Evolutionary conservation across 2,888 invertebrate species (phyloP).

Genomic region (Sepiola atlantica): DNA sequence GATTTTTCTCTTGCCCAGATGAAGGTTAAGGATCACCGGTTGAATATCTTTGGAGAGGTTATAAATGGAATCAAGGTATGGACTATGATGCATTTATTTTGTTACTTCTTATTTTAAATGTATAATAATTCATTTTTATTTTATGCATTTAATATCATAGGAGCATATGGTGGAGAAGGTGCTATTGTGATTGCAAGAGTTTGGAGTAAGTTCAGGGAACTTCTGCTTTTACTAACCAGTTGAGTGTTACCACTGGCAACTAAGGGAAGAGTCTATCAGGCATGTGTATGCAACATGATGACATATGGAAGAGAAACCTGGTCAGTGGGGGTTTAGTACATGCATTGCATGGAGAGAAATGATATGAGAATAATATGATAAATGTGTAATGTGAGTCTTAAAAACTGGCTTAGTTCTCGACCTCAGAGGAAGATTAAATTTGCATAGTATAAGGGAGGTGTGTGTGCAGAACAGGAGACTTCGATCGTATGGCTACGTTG

Average conservation of each 20-base stretch:
- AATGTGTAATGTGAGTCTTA: no score
- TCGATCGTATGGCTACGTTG: no score
- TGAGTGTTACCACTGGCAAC: background rate
- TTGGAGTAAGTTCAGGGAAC: background rate
- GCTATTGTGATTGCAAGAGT: background rate
- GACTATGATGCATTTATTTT: background rate
- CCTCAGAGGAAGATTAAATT: no score
- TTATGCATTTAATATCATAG: background rate
- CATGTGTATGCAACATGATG: no score
- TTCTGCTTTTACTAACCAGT: background rate
- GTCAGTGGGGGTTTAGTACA: no score
- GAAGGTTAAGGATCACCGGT: conserved; percentile 67
- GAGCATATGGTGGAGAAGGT: background rate
- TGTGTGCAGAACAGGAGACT: no score
- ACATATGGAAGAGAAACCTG: no score
- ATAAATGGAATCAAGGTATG: conserved; percentile 70
- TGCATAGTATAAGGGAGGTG: no score
- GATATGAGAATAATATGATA: no score
- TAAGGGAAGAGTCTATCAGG: no score
- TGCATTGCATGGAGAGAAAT: no score
- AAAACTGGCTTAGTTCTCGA: no score
- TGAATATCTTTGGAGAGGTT: conserved; percentile 70
- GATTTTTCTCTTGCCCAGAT: conserved; percentile 70
- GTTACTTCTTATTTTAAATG: background rate
- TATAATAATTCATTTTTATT: background rate